Base-by-base conservation (phyloP, 1,140 invertebrate genomes). In the Neocloeon triangulifer region DNA sequence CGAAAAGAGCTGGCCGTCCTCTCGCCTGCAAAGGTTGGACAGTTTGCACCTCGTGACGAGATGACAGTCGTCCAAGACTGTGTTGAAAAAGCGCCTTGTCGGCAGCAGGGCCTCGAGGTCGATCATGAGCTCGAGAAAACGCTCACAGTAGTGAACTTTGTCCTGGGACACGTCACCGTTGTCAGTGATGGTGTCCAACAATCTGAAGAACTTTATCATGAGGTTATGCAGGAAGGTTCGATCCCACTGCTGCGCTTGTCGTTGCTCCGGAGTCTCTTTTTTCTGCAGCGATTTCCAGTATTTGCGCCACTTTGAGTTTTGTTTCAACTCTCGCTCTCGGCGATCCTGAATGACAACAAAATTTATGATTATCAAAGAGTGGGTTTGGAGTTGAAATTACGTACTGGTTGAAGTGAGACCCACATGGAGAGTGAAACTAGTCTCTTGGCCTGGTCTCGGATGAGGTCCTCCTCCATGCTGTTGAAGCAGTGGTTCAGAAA, bases 401-500 rank as follows among this genome's bases (percentile, higher is more conserved):
- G 55, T 50, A 68, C 79, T 59, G 61, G 71, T 44, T 91, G 73
- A 10, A 99, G 56, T 43, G 81, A 89, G 14, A 71, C 64, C 89
- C 92, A 97, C 61, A 89, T 92, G 5, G 85, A 75, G 1, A 97
- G 60, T 0, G 88, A 94, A 0, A 96, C 84, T 14, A 97, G 57
- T 38, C 73, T 62, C 49, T 92, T 89, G 3, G 92, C 75, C 56
- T 92, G 81, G 43, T 89, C 78, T 20, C 92, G 54, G 26, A 96
- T 85, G 6, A 98, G 49, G 39, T 79, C 76, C 15, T 94, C 75
- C 60, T 96, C 91, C 77, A 95, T 81, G 41, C 85, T 94, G 44
- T 92, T 95, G 40, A 97, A 94, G 48, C 86, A 88, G 50, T 96
- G 86, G 50, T 89, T 91, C 0, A 98, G 54, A 51, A 97, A 95